Evolutionary conservation across 2,797 vertebrate species (phyloP).

Genomic region (Sebastes matsubarae): DNA sequence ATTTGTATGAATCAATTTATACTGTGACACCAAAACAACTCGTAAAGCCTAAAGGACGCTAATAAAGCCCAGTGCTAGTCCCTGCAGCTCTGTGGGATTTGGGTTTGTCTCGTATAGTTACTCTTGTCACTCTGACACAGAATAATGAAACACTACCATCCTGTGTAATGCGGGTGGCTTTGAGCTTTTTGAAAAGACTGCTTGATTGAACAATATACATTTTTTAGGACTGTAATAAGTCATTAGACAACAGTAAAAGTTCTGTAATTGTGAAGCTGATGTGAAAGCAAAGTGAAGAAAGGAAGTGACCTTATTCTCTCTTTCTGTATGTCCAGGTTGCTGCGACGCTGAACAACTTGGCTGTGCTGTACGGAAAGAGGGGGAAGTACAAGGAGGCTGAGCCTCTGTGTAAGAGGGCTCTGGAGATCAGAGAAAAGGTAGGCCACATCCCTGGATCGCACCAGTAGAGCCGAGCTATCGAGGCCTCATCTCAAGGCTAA

Average conservation of each 20-base stretch:
- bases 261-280: not conserved
- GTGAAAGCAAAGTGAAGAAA: not conserved
- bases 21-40: not conserved
- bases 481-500: conserved; percentile 25
- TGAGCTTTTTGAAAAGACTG: not conserved
- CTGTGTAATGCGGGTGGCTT: not conserved
- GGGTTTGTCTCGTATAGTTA: not conserved
- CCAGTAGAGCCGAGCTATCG: conserved; percentile 6
- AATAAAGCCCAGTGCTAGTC: not conserved
- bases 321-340: conserved; percentile 86
- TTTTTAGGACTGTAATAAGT: not conserved
- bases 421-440: conserved; percentile 99
- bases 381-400: conserved; percentile 98
- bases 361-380: conserved; percentile 96
- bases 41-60: conserved; percentile 9
- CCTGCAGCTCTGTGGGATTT: not conserved
- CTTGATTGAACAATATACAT: not conserved
- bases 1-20: not conserved
- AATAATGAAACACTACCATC: conserved; percentile 5
- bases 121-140: conserved; percentile 2
- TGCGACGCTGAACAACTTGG: conserved; percentile 96
- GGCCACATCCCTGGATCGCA: conserved; percentile 37
- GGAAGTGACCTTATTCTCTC: not conserved
- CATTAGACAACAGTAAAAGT: not conserved
- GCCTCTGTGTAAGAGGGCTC: conserved; percentile 94